Percentiles rank a stretch among this genome's conserved stretches.
These are phyloP conservation scores for Sebastolobus altivelis DNA, from an alignment of 2,797 vertebrate species.

Conservation along the genomic window DNA sequence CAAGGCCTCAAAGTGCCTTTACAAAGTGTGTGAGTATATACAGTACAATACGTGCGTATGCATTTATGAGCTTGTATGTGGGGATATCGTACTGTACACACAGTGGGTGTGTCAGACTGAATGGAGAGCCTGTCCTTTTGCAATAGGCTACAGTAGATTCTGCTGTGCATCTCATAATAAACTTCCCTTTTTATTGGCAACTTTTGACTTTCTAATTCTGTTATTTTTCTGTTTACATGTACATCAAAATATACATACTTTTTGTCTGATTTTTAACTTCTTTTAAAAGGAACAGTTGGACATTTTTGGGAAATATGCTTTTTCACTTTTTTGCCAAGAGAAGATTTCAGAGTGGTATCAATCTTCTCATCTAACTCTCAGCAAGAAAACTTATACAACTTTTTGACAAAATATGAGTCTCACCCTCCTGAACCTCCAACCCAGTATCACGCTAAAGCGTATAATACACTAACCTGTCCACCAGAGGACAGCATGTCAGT, in stretches of 20 bases:
- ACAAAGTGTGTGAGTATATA: neutral
- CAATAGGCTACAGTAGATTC: neutral
- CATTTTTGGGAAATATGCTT: neutral
- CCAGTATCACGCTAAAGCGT: too few relatives aligned
- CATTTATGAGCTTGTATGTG: neutral
- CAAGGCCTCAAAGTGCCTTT: slow-evolving; percentile 47
- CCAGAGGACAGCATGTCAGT: too few relatives aligned
- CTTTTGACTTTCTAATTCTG: neutral
- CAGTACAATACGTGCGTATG: neutral
- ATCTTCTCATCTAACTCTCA: neutral
- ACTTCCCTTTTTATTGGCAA: neutral
- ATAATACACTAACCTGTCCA: too few relatives aligned
- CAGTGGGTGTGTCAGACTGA: neutral
- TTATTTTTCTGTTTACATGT: neutral
- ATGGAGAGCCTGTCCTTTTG: neutral
- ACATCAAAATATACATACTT: neutral
- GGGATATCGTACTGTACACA: neutral
- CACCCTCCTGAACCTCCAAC: neutral
- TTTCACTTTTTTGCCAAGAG: neutral
- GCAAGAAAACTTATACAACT: neutral
- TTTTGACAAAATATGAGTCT: neutral
- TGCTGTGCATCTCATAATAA: neutral
- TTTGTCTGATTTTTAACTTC: neutral
- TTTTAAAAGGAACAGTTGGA: neutral
- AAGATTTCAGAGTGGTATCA: neutral